Base-by-base conservation (phyloP, 2,113 vertebrate species). In the Petromus typicus region DNA sequence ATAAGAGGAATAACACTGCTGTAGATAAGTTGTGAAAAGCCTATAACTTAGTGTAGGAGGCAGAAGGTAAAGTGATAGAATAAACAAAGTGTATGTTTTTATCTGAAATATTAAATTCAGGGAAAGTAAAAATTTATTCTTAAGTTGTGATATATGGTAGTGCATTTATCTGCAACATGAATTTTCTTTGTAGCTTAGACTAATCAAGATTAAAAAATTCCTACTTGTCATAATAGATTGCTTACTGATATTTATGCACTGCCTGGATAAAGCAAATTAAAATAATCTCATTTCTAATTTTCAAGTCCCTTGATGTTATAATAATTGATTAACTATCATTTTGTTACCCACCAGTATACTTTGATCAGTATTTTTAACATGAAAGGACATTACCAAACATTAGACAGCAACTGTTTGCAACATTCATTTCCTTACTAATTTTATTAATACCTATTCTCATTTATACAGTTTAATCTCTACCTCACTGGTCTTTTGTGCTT, bases 191-290 rank as follows among this genome's bases (percentile, higher is more conserved):
- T 88, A 94, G 59, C 20, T 30, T 37, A 48, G 40, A 82, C 54
- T 75, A 37, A n/a, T 17, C 93, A 92, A 88, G 61, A 90, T 87
- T 93, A 93, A 82, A 95, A 95, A 94, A 92, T 57, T 13, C 30
- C 34, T 87, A 43, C 48, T 93, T 89, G 48, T 87, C 64, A 54
- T 85, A 89, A 82, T 91, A 96, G 91, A 79, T 93, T 91, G 73
- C 48, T 71, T 86, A 73, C 7, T 83, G 56, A 51, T 90, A 27
- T 86, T 81, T 95, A 64, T 78, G 86, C 43, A 82, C 86, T 88
- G 48, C n/a, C 32, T 92, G 10, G 59, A 56, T 89, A 56, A 92
- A 96, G 20, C 82, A 97, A 84, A 88, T 85, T 89, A 95, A 96
- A 91, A 91, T 82, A 92, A 81, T 93, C 37, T 48, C 73, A 51